Conservation (phyloP, 2,113 vertebrate species). For the Planiliza haematocheilus region DNA sequence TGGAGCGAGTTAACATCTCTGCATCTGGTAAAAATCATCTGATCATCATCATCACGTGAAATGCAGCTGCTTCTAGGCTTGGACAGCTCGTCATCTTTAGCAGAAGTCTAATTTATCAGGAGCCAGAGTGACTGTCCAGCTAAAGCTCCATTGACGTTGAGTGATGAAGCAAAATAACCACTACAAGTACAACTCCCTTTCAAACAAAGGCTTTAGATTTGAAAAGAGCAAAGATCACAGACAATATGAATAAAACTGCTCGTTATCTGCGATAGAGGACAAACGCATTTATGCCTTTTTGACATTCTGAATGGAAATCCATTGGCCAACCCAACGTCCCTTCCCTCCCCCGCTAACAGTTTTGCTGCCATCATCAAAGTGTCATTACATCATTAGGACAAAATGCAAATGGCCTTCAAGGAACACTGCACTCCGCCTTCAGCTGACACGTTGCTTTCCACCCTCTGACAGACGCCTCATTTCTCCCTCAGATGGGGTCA, state of each 20-base stretch:
- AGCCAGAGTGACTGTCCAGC: no score
- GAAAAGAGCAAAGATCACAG: background rate
- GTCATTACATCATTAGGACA: constrained; percentile 38
- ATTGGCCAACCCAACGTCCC: background rate
- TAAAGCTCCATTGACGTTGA: no score
- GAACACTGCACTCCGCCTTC: constrained; percentile 39
- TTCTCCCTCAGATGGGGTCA: constrained; percentile 33
- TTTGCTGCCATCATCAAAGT: constrained; percentile 12
- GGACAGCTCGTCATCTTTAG: no score
- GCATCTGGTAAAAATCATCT: no score
- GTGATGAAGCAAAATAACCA: no score
- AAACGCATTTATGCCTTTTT: constrained; percentile 20
- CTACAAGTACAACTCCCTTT: background rate
- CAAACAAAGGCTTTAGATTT: background rate
- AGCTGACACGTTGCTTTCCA: constrained; percentile 26
- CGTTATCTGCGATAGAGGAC: background rate
- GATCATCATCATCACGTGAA: no score
- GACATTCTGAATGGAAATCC: constrained; percentile 14
- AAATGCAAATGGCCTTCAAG: constrained; percentile 46
- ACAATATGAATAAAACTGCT: background rate
- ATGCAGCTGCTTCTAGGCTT: no score
- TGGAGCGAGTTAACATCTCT: no score
- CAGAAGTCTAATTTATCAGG: no score
- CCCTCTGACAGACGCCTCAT: constrained; percentile 3
- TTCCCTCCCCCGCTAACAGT: constrained; percentile 7